phyloP scores from a whole-genome alignment of 2,797 vertebrate genomes.

The Denticeps clupeoides region DNA sequence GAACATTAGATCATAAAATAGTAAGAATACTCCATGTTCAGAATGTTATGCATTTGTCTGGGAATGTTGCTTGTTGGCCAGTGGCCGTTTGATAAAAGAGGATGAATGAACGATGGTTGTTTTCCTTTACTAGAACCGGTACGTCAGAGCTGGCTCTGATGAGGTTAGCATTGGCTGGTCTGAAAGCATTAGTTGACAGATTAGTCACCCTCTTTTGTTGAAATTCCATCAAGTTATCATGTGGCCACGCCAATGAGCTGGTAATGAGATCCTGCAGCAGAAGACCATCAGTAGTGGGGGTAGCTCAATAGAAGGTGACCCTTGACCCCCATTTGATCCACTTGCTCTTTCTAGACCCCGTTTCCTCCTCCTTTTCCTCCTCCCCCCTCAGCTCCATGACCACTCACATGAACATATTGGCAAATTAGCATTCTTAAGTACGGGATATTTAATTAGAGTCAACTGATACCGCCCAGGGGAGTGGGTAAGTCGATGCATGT shows the following conservation, averaged over 20 bases:
- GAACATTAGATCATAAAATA: no score
- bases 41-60: no score
- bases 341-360: slow-evolving; percentile 34
- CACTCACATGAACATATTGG: slow-evolving; percentile 32
- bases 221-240: slow-evolving; percentile 2
- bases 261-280: slow-evolving; percentile 9
- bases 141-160: background rate
- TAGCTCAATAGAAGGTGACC: slow-evolving; percentile 11
- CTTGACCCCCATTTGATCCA: slow-evolving; percentile 32
- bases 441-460: slow-evolving; percentile 62
- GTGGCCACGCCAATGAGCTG: slow-evolving; percentile 1
- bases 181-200: slow-evolving; percentile 12
- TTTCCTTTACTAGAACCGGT: background rate
- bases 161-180: slow-evolving; percentile 3
- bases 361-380: slow-evolving; percentile 27
- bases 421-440: slow-evolving; percentile 57
- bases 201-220: slow-evolving; percentile 1
- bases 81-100: no score
- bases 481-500: slow-evolving; percentile 17
- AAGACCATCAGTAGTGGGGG: slow-evolving; percentile 6
- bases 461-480: slow-evolving; percentile 17
- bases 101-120: no score
- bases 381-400: slow-evolving; percentile 32
- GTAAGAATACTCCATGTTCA: no score
- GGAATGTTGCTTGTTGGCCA: no score